Base-by-base conservation (phyloP, 2,888 invertebrate genomes). In the Brachypalpus laphriformis region DNA sequence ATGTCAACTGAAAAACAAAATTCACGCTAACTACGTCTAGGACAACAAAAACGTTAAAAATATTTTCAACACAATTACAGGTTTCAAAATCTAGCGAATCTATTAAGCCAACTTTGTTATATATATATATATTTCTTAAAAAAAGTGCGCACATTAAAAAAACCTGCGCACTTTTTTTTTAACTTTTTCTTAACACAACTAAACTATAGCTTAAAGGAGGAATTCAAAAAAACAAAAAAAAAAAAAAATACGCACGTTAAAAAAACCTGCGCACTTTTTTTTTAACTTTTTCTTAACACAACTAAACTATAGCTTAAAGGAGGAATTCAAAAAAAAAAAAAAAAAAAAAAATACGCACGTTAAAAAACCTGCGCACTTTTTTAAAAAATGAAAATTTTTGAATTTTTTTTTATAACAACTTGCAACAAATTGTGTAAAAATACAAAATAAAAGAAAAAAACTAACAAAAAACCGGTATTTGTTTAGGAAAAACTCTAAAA, bases 1-100 rank as follows among this genome's bases (percentile, higher is more conserved):
- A 54, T 54, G 37, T 66, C 49, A 66, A 51, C 37, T 16, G 28
- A 61, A 61, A 45, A 25, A 25, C 40, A 66, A 34, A 25, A 7
- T 16, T 16, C 20, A 4, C 28, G 42, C 61, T 28, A 20, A 47
- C 47, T 63, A 51, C 25, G 9, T 34, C 37, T n/a, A n/a, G 7
- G 11, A 14, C 1, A 28, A 51, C n/a, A 22, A 16, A 47, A 34
- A 59, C n/a, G n/a, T 5, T 2, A 49, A n/a, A 22, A 25, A 5
- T 18, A 11, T 8, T 14, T n/a, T 22, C n/a, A n/a, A n/a, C n/a
- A n/a, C n/a, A n/a, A n/a, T n/a, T n/a, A n/a, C n/a, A n/a, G n/a
- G n/a, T n/a, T n/a, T n/a, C n/a, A n/a, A n/a, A n/a, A n/a, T n/a
- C n/a, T n/a, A n/a, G n/a, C n/a, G n/a, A n/a, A n/a, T n/a, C n/a